A percentile compares a stretch with the other conserved stretches of the same genome.
Conservation (phyloP, 2,797 vertebrate genomes). For the Ataeniobius toweri region DNA sequence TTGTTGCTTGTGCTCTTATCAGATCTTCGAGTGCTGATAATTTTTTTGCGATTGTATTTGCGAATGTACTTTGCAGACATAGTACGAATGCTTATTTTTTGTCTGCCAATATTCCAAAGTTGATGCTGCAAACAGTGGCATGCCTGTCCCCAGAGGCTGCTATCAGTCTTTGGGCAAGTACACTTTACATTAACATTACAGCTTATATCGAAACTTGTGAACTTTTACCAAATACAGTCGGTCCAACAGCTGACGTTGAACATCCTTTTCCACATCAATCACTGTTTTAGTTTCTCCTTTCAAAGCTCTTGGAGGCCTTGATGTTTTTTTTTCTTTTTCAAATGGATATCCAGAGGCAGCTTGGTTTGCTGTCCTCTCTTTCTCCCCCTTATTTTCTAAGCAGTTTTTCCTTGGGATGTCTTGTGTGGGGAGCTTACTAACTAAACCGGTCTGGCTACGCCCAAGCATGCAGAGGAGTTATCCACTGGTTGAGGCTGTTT, state of each 20-base stretch:
- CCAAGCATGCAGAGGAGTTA: slow-evolving; percentile 76
- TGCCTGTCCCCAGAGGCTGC: slow-evolving; percentile 51
- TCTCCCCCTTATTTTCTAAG: slow-evolving; percentile 64
- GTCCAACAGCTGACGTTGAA: slow-evolving; percentile 68
- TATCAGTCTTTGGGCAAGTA: slow-evolving; percentile 61
- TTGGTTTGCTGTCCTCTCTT: slow-evolving; percentile 63
- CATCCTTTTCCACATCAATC: slow-evolving; percentile 75
- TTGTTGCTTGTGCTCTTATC: slow-evolving; percentile 39
- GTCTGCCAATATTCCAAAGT: slow-evolving; percentile 43
- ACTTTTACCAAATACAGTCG: slow-evolving; percentile 74
- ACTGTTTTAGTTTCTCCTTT: slow-evolving; percentile 75
- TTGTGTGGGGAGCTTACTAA: slow-evolving; percentile 74
- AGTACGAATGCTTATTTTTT: slow-evolving; percentile 38
- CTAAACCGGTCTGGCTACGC: slow-evolving; percentile 78
- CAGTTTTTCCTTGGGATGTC: slow-evolving; percentile 72
- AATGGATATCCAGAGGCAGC: slow-evolving; percentile 75
- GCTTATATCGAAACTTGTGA: slow-evolving; percentile 77
- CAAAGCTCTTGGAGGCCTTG: slow-evolving; percentile 73
- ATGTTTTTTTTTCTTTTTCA: slow-evolving; percentile 73
- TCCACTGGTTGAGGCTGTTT: slow-evolving; percentile 72
- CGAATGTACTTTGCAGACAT: slow-evolving; percentile 37
- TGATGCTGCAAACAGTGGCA: slow-evolving; percentile 54
- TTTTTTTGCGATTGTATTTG: slow-evolving; percentile 24
- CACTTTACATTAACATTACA: slow-evolving; percentile 61
- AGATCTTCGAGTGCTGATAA: slow-evolving; percentile 31